Percentiles rank a stretch among this genome's conserved stretches.
These are phyloP conservation scores for Clarias fuscus DNA, from an alignment of 2,797 vertebrate species.

Conservation along the genomic window DNA sequence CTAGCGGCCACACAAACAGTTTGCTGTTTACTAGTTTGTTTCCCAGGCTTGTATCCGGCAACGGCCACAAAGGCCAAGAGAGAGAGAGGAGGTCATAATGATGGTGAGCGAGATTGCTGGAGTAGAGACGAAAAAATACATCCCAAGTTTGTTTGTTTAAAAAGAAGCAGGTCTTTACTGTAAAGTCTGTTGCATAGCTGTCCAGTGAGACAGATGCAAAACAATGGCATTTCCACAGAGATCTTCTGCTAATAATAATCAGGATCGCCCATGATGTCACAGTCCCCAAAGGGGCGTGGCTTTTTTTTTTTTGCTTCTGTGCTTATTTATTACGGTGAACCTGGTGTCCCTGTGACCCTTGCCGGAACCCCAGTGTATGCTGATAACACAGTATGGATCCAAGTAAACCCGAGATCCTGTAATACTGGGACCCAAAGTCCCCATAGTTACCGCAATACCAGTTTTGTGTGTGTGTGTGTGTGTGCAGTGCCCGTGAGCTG, in stretches of 20 bases:
- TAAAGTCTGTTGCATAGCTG: neutral
- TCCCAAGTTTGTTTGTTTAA: neutral
- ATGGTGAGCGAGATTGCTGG: slow-evolving; percentile 1
- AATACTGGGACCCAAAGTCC: neutral
- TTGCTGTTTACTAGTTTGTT: slow-evolving; percentile 13
- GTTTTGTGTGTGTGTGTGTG: neutral
- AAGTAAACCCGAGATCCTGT: neutral
- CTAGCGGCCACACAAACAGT: slow-evolving; percentile 16
- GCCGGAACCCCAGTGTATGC: neutral
- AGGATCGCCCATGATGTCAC: neutral
- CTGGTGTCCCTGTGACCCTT: no score
- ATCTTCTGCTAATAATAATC: neutral
- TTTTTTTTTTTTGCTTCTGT: neutral
- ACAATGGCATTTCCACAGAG: neutral
- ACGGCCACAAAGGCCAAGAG: neutral
- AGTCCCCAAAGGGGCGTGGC: neutral
- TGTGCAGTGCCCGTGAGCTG: neutral
- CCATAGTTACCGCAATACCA: neutral
- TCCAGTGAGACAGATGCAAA: neutral
- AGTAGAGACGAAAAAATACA: neutral
- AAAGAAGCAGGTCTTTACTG: neutral
- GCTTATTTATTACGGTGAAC: neutral
- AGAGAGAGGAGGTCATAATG: neutral
- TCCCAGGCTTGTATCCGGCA: slow-evolving; percentile 2
- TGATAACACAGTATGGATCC: neutral